Evolutionary conservation across 1,140 invertebrate species (phyloP).

Genomic region (Heliothis subflexa): DNA sequence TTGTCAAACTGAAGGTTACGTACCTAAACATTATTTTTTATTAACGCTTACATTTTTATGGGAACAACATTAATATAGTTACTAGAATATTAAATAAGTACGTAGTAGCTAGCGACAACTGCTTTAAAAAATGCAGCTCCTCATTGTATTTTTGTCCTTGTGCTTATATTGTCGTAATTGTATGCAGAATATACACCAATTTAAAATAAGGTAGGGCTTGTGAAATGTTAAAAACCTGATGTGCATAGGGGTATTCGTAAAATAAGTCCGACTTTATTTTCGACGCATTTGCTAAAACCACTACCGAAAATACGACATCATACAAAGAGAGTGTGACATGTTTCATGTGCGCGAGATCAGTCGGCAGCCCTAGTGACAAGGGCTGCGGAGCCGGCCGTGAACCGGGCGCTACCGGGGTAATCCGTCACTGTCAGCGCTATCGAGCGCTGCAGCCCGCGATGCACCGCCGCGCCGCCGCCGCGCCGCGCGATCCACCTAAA

Average conservation of each 20-base stretch:
- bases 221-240: no score
- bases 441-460: slow-evolving; percentile 79
- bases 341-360: background rate
- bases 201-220: no score
- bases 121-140: no score
- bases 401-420: slow-evolving; percentile 71
- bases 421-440: slow-evolving; percentile 84
- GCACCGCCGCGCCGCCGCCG: slow-evolving; percentile 35
- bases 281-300: background rate
- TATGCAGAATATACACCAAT: no score
- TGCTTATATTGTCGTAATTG: no score
- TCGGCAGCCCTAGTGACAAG: slow-evolving; percentile 45
- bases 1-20: background rate
- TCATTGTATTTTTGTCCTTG: no score
- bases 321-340: background rate
- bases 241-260: no score
- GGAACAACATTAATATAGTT: no score
- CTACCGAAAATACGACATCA: background rate
- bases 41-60: background rate
- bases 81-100: no score
- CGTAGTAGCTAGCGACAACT: no score
- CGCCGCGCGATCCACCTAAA: slow-evolving; percentile 61
- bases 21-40: background rate
- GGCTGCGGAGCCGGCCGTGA: slow-evolving; percentile 67
- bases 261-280: background rate